Evolutionary conservation across 2,888 invertebrate species (phyloP), one percentile per base, ranked within the genome.

Genomic region (Drosophila mimica): DNA sequence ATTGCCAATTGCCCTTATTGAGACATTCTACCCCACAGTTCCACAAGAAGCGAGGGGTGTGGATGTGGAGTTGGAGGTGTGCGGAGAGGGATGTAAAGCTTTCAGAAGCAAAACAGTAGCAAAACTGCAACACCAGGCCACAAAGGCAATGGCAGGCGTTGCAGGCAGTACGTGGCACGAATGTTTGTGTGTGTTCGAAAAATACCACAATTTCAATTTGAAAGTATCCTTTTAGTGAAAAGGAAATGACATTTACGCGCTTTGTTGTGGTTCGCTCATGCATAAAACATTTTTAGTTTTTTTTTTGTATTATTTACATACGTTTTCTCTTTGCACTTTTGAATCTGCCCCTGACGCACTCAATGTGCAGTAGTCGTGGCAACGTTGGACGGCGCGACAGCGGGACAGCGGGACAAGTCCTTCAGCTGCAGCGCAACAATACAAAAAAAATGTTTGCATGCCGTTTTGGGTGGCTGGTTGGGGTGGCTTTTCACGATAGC

Each of bases 171-270:
- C 34, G 38, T 51, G 61, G 53, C 57, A 59, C 15, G 17, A 28
- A 15, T 15, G 30, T 20, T 28, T 48, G 67, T 66, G 51, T 59
- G 59, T 74, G 71, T 73, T 74, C 70, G 70, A 65, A 78, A 80
- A 82, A 81, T 76, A 79, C 87, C 87, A 81, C 87, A 88, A 87
- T 88, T 87, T 87, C 84, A 88, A 87, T 87, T 84, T 88, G 87
- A 88, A 87, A 88, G 89, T 88, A 87, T 88, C 89, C 88, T 87
- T 87, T 87, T 88, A 88, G 89, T 84, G 78, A 74, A 88, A 87
- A 84, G 89, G 87, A 87, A 87, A 88, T 87, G 87, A 88, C 89
- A 88, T 87, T 87, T 87, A 87, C 87, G 87, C 87, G 87, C 87
- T 88, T 87, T 87, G 89, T 87, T 88, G 89, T 88, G 87, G 87